phyloP scores from a whole-genome alignment of 2,888 invertebrate species.

The Catocala sponsa region DNA sequence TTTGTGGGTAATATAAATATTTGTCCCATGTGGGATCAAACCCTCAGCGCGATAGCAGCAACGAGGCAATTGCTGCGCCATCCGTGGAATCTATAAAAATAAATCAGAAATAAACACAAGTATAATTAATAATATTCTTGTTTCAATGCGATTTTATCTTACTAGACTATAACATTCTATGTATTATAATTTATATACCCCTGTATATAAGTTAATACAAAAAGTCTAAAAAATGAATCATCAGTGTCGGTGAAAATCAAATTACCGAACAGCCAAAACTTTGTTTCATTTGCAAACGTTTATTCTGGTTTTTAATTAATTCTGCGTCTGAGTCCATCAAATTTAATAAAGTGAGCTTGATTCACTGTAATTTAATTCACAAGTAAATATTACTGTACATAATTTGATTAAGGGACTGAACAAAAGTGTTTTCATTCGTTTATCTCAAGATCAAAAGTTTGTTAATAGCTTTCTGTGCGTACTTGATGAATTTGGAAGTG shows the following conservation, averaged over 20 bases:
- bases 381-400: constrained; percentile 53
- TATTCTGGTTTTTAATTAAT: constrained; percentile 47
- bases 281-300: constrained; percentile 26
- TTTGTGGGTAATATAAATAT: no score
- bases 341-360: constrained; percentile 44
- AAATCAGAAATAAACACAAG: no score
- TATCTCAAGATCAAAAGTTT: constrained; percentile 44
- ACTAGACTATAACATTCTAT: no score
- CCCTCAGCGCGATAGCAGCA: no score
- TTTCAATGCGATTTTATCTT: no score
- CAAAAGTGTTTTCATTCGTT: constrained; percentile 49
- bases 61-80: no score
- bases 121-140: no score
- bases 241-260: constrained; percentile 3
- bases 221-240: not conserved
- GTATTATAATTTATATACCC: no score
- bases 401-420: constrained; percentile 50
- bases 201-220: no score
- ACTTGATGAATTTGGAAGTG: constrained; percentile 17
- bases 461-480: constrained; percentile 30
- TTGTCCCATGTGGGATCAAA: no score
- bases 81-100: no score
- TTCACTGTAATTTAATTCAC: constrained; percentile 46
- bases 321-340: constrained; percentile 30
- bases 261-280: constrained; percentile 16